Base-by-base conservation (phyloP, 2,888 invertebrate species). In the Tenthredo scrophulariae region DNA sequence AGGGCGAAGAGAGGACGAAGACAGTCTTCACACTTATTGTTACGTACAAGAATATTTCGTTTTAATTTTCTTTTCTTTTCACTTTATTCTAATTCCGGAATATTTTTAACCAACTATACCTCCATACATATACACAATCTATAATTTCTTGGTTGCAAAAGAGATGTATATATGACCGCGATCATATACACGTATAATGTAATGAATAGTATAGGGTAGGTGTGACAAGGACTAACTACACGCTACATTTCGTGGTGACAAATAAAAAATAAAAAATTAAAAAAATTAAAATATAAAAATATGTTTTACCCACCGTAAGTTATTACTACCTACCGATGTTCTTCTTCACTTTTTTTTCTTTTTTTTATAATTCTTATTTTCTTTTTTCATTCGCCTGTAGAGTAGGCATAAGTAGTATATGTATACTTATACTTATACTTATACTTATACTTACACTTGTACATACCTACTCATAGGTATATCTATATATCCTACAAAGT, bases 181-280 rank as follows among this genome's bases (percentile, higher is more conserved):
- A 18, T 50, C 15, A n/a, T 58, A 58, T n/a, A n/a, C 1, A 58
- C 22, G 22, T 6, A 67, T 13, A 33, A 33, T 33, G 33, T 33
- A 33, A 33, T 33, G 33, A 33, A 15, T 67, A 10, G 26, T 67
- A 33, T 10, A 54, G 75, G 75, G 50, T n/a, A 29, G 50, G 50
- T 77, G 54, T 54, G 77, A 77, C 77, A 77, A 77, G 50, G 77
- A 77, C 43, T 77, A 33, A 77, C 54, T 77, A 10, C 54, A 54
- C 33, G 77, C 54, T 54, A 54, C 7, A 33, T 54, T 18, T 77
- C n/a, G 18, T 18, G 40, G 50, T 50, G 33, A 77, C 54, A 77
- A 77, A 54, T 37, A 75, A 43, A 2, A 18, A 50, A 54, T 33
- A 67, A 37, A 29, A 37, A 7, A 29, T 9, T n/a, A n/a, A n/a